phyloP scores from a whole-genome alignment of 2,113 vertebrate genomes.

The Orthonyx spaldingii region DNA sequence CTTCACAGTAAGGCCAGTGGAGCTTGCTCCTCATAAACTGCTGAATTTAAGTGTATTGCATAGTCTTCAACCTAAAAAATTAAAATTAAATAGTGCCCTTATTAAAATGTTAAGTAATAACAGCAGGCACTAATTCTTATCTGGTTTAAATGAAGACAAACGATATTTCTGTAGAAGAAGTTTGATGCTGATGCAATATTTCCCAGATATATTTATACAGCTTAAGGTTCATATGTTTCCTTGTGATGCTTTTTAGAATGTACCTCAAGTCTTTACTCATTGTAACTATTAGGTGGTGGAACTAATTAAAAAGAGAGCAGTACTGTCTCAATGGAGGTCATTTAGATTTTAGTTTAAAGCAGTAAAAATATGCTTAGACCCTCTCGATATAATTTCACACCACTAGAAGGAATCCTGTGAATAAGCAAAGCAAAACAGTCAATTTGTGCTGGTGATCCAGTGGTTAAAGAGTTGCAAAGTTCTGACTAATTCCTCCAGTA shows the following conservation, averaged over 20 bases:
- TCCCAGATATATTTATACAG: not conserved
- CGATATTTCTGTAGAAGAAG: rapidly evolving
- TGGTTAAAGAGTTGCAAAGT: conserved; percentile 19
- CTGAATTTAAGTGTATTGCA: not conserved
- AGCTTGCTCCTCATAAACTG: not conserved
- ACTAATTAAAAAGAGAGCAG: not conserved
- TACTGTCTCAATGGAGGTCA: not conserved
- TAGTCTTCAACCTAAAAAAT: not conserved
- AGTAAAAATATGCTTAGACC: not conserved
- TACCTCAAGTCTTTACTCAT: not conserved
- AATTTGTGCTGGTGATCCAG: not conserved
- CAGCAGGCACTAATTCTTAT: not conserved
- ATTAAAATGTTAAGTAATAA: not conserved
- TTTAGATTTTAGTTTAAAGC: not conserved
- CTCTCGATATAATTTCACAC: not conserved
- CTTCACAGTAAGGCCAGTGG: not conserved
- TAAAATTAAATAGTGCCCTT: not conserved
- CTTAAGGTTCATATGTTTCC: not conserved
- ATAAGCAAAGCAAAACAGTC: not conserved
- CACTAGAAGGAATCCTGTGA: not conserved
- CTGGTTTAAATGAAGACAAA: not conserved
- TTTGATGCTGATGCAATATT: not conserved
- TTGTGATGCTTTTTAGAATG: not conserved
- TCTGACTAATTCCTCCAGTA: conserved; percentile 22
- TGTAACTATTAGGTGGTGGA: not conserved